Base-by-base conservation (phyloP, 2,888 invertebrate species). In the Parelbella ahira region DNA sequence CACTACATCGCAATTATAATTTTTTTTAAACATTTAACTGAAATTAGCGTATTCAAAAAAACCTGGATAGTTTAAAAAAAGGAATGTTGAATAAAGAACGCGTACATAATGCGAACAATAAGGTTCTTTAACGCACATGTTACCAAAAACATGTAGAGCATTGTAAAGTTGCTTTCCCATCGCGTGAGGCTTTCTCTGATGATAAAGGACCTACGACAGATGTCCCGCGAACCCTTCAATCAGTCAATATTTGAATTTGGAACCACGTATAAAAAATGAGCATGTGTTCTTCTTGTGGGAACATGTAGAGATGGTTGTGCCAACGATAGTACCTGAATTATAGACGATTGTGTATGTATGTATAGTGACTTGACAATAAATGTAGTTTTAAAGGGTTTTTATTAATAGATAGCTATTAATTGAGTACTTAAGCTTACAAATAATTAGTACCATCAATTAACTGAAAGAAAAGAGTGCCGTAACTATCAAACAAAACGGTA, bases 231-330 rank as follows among this genome's bases (percentile, higher is more conserved):
- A 79, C 83, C 84, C 83, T 82, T 86, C 86, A 84, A 84, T 86
- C 82, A 82, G 77, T 79, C 82, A 81, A 82, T 84, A 83, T 83
- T 84, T 84, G 80, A 78, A 79, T 79, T 77, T 56, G 48, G 56
- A 15, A 28, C 10, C 25, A 41, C 33, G 51, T 50, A 58, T 58
- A 34, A 69, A 67, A 70, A 59, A 53, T 13, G 45, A 67, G 62
- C 72, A 72, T 67, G 62, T 74, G 72, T 44, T 34, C 19, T 24
- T 44, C 47, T n/a, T 59, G 62, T 64, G 64, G 63, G 68, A 67
- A 66, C 48, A 37, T 52, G 12, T 20, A 24, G 23, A 29, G 10
- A 6, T 8, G 11, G 1, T 23, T 7, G 1, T n/a, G n/a, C n/a
- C n/a, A n/a, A n/a, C n/a, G n/a, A n/a, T n/a, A n/a, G n/a, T n/a